phyloP scores from a whole-genome alignment of 2,888 invertebrate genomes.

The Bombylius discolor region DNA sequence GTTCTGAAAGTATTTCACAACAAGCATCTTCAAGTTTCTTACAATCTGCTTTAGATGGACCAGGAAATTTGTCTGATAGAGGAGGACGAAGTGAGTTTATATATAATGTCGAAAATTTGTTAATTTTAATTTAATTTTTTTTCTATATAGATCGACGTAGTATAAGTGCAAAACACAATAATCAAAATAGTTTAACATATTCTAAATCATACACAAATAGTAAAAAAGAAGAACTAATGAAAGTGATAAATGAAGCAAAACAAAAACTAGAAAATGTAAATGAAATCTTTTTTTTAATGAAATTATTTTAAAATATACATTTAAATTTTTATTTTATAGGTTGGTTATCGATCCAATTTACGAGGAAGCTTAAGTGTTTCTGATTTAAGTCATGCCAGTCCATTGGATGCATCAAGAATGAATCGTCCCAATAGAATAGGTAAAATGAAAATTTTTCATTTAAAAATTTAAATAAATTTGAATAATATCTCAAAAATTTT shows the following conservation, averaged over 20 bases:
- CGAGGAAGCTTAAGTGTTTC: slow-evolving; percentile 78
- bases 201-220: slow-evolving; percentile 37
- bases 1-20: slow-evolving; percentile 47
- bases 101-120: neutral
- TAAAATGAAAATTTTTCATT: slow-evolving; percentile 17
- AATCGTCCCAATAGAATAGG: slow-evolving; percentile 41
- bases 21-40: slow-evolving; percentile 29
- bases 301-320: too few relatives aligned
- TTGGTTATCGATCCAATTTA: slow-evolving; percentile 63
- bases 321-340: slow-evolving; percentile 36
- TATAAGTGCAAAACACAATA: slow-evolving; percentile 48
- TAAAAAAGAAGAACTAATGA: slow-evolving; percentile 59
- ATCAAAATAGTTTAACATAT: slow-evolving; percentile 29
- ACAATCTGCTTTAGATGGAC: slow-evolving; percentile 35
- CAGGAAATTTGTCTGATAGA: slow-evolving; percentile 30
- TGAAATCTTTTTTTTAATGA: slow-evolving; percentile 15
- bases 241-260: slow-evolving; percentile 72
- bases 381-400: slow-evolving; percentile 59
- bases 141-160: slow-evolving; percentile 41
- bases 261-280: slow-evolving; percentile 77
- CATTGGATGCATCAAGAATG: slow-evolving; percentile 28
- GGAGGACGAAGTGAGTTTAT: slow-evolving; percentile 28
- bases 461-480: neutral
- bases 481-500: neutral
- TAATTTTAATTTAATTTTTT: slow-evolving; percentile 1